Evolutionary conservation across 2,797 vertebrate genomes (phyloP).

Genomic region (Furcifer pardalis): DNA sequence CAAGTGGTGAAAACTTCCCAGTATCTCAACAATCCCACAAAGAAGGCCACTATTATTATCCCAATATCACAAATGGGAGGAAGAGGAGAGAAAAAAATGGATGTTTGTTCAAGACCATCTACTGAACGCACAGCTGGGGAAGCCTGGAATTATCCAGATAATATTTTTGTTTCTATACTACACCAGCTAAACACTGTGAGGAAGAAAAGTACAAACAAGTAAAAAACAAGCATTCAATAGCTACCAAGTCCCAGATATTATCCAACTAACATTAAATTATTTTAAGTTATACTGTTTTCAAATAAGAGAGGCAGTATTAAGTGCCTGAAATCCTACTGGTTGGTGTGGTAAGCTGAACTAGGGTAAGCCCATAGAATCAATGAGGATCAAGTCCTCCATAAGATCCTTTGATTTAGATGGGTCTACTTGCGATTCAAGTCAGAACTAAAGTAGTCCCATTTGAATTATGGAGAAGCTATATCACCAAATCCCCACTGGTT

Average conservation of each 20-base stretch:
- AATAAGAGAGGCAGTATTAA: background rate
- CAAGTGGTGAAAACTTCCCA: background rate
- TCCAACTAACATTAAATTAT: background rate
- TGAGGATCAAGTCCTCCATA: no score
- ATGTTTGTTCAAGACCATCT: background rate
- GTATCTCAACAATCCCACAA: background rate
- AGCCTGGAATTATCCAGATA: background rate
- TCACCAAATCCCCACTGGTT: no score
- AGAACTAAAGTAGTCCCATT: no score
- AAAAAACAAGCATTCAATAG: background rate
- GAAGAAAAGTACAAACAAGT: background rate
- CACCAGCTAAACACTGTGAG: background rate
- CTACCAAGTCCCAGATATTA: background rate
- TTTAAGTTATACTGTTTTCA: constrained; percentile 1
- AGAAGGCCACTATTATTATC: background rate
- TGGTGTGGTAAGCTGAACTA: no score
- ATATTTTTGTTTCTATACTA: background rate
- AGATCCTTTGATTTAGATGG: no score
- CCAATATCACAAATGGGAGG: background rate
- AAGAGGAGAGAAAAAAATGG: background rate
- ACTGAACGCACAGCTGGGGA: background rate
- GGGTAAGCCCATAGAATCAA: no score
- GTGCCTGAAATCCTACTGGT: no score
- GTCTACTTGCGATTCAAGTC: no score
- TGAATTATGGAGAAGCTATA: no score